Conservation (phyloP, 2,797 vertebrate species). For the Gymnoscopelus microlampas region DNA sequence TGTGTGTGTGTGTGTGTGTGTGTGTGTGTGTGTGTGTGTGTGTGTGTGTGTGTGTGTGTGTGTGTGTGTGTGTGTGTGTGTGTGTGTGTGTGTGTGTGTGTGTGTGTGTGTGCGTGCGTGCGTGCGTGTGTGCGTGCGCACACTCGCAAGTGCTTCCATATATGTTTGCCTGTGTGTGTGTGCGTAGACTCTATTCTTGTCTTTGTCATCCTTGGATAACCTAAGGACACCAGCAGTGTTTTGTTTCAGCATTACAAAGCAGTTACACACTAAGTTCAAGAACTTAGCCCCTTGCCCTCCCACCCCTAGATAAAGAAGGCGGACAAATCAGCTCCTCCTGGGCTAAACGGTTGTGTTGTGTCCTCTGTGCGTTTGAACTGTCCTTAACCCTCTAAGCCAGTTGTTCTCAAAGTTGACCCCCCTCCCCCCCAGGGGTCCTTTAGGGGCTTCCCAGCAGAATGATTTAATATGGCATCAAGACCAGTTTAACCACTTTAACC, state of each 20-base stretch:
- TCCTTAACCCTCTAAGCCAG: no score
- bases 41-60: background rate
- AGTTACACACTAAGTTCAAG: background rate
- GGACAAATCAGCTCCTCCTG: conserved; percentile 1
- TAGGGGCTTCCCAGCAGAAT: no score
- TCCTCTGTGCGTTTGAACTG: no score
- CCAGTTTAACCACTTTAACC: no score
- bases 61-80: conserved; percentile 41
- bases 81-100: background rate
- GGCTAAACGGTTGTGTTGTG: no score
- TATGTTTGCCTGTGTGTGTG: background rate
- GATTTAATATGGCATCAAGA: no score
- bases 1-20: conserved; percentile 24
- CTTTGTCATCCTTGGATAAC: conserved; percentile 53
- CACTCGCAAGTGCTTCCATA: background rate
- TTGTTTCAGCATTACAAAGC: conserved; percentile 30
- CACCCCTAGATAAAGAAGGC: conserved; percentile 2
- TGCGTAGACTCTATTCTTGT: conserved; percentile 52
- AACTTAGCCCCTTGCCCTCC: background rate
- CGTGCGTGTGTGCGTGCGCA: conserved; percentile 27
- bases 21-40: conserved; percentile 36
- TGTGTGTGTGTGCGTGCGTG: background rate
- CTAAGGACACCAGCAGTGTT: conserved; percentile 22
- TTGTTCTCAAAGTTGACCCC: no score
- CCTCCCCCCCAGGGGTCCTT: no score